Percentiles rank a stretch among this genome's conserved stretches.
Conservation (phyloP, 1,140 invertebrate species). For the Meteorus sp. region DNA sequence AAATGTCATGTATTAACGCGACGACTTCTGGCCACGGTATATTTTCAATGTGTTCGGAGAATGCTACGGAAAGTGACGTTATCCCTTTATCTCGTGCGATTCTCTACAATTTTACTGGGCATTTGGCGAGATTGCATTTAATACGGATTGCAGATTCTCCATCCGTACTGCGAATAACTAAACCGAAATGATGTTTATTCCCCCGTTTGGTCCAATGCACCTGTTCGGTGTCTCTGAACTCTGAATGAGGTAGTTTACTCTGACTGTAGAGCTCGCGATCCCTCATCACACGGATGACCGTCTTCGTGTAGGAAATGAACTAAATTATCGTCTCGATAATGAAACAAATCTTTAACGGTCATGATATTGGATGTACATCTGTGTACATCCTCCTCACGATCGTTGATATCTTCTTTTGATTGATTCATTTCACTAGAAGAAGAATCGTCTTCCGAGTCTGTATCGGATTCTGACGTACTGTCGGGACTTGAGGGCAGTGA, state of each 20-base stretch:
- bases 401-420: too few species aligned
- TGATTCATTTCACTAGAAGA: too few species aligned
- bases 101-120: neutral
- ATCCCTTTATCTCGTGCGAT: neutral
- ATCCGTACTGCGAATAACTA: neutral
- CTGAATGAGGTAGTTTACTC: neutral
- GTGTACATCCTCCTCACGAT: too few species aligned
- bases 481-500: too few species aligned
- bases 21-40: neutral
- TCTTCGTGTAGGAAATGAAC: neutral
- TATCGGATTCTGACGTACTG: too few species aligned
- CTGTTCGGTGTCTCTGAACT: neutral
- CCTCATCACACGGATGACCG: neutral
- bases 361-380: too few species aligned
- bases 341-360: constrained; percentile 11
- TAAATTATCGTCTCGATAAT: constrained; percentile 10
- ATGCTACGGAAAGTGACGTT: neutral
- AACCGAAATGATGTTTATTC: neutral
- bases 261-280: neutral
- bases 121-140: neutral
- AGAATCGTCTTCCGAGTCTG: too few species aligned
- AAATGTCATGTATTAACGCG: neutral
- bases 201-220: neutral
- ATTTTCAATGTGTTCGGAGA: neutral
- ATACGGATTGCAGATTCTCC: neutral